Evolutionary conservation across 1,140 invertebrate species (phyloP), one percentile per base, ranked within the genome.

Genomic region (Zaprionus taronus): DNA sequence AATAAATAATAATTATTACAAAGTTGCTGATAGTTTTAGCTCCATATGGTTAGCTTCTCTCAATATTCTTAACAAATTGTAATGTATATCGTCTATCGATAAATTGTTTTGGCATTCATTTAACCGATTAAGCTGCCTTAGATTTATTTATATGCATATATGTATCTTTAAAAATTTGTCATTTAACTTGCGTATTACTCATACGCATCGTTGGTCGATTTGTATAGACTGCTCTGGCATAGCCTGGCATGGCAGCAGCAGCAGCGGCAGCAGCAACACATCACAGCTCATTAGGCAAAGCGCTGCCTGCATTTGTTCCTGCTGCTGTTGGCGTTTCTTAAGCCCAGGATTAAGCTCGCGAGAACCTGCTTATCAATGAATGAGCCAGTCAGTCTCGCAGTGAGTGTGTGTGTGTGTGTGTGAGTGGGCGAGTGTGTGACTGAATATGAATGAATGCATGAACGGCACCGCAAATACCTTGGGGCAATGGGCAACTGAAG

Each of bases 361-460:
- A 34, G 24, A 24, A 57, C 51, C 66, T 47, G 44, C 31, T 71
- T 76, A 71, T 62, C 72, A 70, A 79, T 73, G 77, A 77, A 77
- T 79, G 67, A 72, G 49, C 64, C 49, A 61, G 11, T 14, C 17
- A 51, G 47, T 51, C 20, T 14, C 4, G 20, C 6, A 4, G 17
- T 20, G 44, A 11, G 44, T 4, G 17, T 20, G 44, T 5, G 20
- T 17, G 20, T 17, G n/a, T 12, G 20, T 4, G 20, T 17, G 47
- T 24, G 47, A 2, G 47, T 22, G 47, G 4, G 17, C 2, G 17
- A 11, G 47, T 20, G 20, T 51, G 47, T 55, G 72, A 56, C 49
- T 64, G 72, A 60, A 75, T 66, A 65, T 69, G 65, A 66, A 49
- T 68, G 58, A 71, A 66, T 76, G 51, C 57, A 56, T 75, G 41